A percentile compares a stretch with the other conserved stretches of the same genome.
These are phyloP conservation scores for Potorous gilbertii DNA, from an alignment of 2,797 vertebrate genomes.

Conservation along the genomic window DNA sequence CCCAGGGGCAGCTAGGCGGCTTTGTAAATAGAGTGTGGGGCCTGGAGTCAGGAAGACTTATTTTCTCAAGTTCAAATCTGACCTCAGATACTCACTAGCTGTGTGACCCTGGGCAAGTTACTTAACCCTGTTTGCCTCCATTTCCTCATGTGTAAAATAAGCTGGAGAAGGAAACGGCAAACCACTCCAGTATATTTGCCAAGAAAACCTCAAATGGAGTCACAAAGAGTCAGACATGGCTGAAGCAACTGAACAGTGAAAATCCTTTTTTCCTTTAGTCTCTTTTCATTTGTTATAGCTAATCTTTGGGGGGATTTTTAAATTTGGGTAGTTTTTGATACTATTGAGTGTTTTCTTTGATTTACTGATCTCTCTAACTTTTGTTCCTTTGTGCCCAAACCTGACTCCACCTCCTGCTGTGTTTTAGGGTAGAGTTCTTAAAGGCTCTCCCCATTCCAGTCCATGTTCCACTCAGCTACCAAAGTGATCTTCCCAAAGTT, in stretches of 20 bases:
- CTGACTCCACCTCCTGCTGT: background rate
- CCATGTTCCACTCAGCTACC: background rate
- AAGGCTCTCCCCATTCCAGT: background rate
- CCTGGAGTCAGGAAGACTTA: too few relatives aligned
- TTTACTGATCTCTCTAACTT: background rate
- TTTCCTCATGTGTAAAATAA: too few relatives aligned
- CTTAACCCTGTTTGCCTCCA: too few relatives aligned
- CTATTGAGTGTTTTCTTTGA: background rate
- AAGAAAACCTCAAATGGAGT: background rate
- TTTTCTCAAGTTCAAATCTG: too few relatives aligned
- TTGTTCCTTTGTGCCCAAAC: background rate
- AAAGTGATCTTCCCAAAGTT: background rate
- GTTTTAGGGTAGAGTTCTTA: background rate
- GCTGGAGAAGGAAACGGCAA: too few relatives aligned
- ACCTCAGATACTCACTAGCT: too few relatives aligned
- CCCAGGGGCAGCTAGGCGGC: too few relatives aligned
- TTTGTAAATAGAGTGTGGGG: too few relatives aligned
- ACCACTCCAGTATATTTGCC: too few relatives aligned
- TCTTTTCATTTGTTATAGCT: background rate
- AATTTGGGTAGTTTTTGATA: background rate
- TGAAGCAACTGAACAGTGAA: background rate
- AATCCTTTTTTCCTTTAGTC: background rate
- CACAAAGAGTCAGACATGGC: background rate
- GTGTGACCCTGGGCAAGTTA: too few relatives aligned
- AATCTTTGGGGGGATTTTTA: background rate